Conservation (phyloP, 1,140 invertebrate species). For the Drosophila quadrilineata region DNA sequence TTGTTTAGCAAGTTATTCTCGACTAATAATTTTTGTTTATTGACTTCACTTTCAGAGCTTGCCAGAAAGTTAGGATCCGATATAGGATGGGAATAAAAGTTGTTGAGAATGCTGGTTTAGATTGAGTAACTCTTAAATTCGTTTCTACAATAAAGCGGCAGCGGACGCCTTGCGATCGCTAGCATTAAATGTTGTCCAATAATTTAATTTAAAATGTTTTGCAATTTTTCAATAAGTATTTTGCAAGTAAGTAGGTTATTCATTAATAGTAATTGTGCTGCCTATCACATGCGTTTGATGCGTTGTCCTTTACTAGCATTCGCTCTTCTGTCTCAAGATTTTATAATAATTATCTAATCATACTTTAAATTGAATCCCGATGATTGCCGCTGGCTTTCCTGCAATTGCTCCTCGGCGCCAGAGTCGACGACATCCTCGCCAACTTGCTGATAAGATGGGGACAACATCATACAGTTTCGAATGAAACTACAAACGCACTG, state of each 20-base stretch:
- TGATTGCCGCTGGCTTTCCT: background rate
- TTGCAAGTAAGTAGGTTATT: too few species aligned
- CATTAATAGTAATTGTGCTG: slow-evolving; percentile 38
- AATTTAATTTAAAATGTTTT: slow-evolving; percentile 35
- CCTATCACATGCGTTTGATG: slow-evolving; percentile 48
- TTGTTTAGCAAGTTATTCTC: background rate
- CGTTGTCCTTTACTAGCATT: slow-evolving; percentile 22
- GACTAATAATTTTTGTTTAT: slow-evolving; percentile 14
- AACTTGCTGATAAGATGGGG: slow-evolving; percentile 18
- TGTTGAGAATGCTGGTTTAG: slow-evolving; percentile 25
- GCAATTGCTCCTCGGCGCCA: slow-evolving; percentile 4
- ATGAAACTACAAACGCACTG: slow-evolving; percentile 85
- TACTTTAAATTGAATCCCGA: slow-evolving; percentile 41
- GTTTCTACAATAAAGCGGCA: slow-evolving; percentile 55
- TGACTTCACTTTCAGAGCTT: slow-evolving; percentile 9
- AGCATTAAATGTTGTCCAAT: slow-evolving; percentile 30
- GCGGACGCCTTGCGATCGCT: slow-evolving; percentile 29
- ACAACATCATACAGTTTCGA: slow-evolving; percentile 83
- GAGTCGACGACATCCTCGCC: background rate
- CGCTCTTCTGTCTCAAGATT: slow-evolving; percentile 1
- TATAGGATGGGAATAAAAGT: too few species aligned
- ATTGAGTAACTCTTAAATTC: slow-evolving; percentile 53
- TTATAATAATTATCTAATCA: slow-evolving; percentile 44
- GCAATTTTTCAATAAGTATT: slow-evolving; percentile 6
- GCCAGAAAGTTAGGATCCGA: background rate